These are phyloP conservation scores for Parnassius apollo DNA, from an alignment of 2,888 invertebrate species.

Conservation along the genomic window DNA sequence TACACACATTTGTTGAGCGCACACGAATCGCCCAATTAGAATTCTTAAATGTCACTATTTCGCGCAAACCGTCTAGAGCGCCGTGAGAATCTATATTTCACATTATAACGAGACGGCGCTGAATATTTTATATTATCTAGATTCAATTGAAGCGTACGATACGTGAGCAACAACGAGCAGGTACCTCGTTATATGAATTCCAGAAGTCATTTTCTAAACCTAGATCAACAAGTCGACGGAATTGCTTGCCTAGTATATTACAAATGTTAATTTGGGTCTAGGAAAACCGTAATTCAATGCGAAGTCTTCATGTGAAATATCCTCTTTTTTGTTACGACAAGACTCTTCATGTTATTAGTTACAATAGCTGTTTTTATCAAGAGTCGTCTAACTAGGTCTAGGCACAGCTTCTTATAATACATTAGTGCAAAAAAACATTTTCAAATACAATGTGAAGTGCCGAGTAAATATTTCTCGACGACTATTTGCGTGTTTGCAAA, in stretches of 20 bases:
- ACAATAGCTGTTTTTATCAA: slow-evolving; percentile 21
- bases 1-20: slow-evolving; percentile 8
- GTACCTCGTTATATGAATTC: slow-evolving; percentile 21
- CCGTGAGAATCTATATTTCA: slow-evolving; percentile 26
- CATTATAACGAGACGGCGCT: slow-evolving; percentile 26
- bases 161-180: not conserved
- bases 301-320: no score
- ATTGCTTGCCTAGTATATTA: slow-evolving; percentile 11
- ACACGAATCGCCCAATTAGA: slow-evolving; percentile 12
- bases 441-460: slow-evolving; percentile 31
- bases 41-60: slow-evolving; percentile 7
- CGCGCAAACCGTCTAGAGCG: slow-evolving; percentile 1
- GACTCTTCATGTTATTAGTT: slow-evolving; percentile 9
- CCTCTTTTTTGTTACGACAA: not conserved
- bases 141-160: slow-evolving; percentile 13
- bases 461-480: slow-evolving; percentile 39
- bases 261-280: slow-evolving; percentile 11
- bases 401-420: not conserved
- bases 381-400: slow-evolving; percentile 17
- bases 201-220: slow-evolving; percentile 16
- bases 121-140: slow-evolving; percentile 25
- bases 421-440: slow-evolving; percentile 17
- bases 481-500: slow-evolving; percentile 56
- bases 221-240: slow-evolving; percentile 4
- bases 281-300: not conserved